Conservation (phyloP, 2,888 invertebrate species). For the Stenotaenia linearis region DNA sequence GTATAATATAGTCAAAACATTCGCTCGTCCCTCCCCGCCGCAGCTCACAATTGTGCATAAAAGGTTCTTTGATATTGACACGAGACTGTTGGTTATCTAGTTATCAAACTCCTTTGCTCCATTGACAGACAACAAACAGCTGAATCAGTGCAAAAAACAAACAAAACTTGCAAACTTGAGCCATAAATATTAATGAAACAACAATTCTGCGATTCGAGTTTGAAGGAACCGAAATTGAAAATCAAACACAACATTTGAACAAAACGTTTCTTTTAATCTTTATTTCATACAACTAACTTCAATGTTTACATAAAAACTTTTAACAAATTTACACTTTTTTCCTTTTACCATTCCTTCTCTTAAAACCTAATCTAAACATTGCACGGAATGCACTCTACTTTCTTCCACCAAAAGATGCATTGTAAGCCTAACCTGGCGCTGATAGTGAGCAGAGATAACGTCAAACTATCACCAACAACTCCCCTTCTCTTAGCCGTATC, state of each 20-base stretch:
- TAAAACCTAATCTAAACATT: neutral
- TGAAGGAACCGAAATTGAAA: too few relatives aligned
- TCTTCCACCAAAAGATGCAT: neutral
- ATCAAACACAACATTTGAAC: too few relatives aligned
- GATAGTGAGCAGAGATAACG: neutral
- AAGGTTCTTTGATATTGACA: conserved; percentile 11
- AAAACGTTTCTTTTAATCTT: neutral
- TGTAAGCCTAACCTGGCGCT: neutral
- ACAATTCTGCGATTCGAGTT: neutral
- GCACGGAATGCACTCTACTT: neutral
- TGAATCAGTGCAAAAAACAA: neutral
- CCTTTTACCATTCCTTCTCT: neutral
- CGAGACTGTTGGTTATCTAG: conserved; percentile 10
- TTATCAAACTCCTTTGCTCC: neutral
- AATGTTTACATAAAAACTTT: neutral
- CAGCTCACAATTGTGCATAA: neutral
- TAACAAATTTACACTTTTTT: neutral
- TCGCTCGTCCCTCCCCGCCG: neutral
- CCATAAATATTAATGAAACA: neutral
- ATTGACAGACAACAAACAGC: neutral
- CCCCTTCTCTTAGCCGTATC: neutral
- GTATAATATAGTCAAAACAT: neutral
- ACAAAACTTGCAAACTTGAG: neutral
- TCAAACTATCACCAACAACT: neutral
- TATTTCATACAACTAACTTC: neutral